These are phyloP conservation scores for Acipenser oxyrinchus DNA, from an alignment of 2,797 vertebrate genomes.

Conservation along the genomic window DNA sequence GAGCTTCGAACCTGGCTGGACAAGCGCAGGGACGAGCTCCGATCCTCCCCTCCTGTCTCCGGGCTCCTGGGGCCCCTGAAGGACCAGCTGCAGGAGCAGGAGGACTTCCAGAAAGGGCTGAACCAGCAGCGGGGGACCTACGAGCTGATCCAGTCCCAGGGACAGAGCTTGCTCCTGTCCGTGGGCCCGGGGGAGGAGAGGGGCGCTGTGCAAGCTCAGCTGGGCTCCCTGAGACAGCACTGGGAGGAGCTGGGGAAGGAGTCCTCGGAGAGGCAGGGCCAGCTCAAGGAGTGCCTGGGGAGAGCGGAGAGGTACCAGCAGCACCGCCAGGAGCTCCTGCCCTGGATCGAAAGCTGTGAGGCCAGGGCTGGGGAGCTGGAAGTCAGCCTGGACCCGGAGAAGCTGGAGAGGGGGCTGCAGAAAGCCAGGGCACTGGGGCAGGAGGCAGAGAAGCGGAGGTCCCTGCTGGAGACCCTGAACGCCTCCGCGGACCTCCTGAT, in stretches of 20 bases:
- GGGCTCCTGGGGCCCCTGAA: conserved; percentile 71
- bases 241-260: conserved; percentile 80
- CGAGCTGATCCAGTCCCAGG: conserved; percentile 85
- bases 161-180: conserved; percentile 73
- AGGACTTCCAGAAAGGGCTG: conserved; percentile 78
- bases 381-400: conserved; percentile 67
- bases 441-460: conserved; percentile 80
- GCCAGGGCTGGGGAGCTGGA: conserved; percentile 61
- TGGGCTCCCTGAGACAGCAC: conserved; percentile 69
- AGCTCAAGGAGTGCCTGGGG: conserved; percentile 71
- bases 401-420: conserved; percentile 75
- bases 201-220: conserved; percentile 67
- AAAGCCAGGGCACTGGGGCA: conserved; percentile 67
- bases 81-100: conserved; percentile 72
- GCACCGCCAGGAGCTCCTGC: conserved; percentile 69
- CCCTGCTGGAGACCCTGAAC: conserved; percentile 80
- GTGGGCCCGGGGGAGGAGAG: conserved; percentile 79
- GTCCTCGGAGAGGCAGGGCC: conserved; percentile 60
- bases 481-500: conserved; percentile 80
- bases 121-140: conserved; percentile 90
- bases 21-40: conserved; percentile 57
- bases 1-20: conserved; percentile 88
- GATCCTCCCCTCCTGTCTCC: conserved; percentile 63
- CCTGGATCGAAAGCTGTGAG: conserved; percentile 79
- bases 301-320: conserved; percentile 81